Conservation (phyloP, 2,888 invertebrate species). For the Himalopsyche tibetana region DNA sequence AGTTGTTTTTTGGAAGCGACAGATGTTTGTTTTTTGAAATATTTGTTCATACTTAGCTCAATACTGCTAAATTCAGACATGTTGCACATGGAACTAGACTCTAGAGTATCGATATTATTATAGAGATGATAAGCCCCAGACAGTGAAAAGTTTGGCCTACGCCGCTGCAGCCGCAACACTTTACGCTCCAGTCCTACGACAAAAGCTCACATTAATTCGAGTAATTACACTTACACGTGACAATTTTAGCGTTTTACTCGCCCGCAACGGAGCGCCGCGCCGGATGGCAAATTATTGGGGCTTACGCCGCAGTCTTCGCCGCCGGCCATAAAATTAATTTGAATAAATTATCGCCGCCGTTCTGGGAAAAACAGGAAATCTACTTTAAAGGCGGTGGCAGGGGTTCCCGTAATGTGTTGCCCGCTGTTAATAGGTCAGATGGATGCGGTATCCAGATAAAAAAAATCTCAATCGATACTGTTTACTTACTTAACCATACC, state of each 20-base stretch:
- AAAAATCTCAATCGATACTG: neutral
- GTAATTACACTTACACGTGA: constrained; percentile 61
- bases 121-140: neutral
- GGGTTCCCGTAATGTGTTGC: constrained; percentile 15
- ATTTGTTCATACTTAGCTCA: no score
- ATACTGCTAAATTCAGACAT: no score
- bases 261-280: constrained; percentile 34
- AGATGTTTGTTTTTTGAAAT: no score
- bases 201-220: constrained; percentile 55
- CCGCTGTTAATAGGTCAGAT: neutral
- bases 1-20: no score
- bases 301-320: constrained; percentile 50
- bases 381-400: constrained; percentile 17
- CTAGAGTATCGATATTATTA: no score
- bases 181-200: constrained; percentile 18
- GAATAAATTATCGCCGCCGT: constrained; percentile 62
- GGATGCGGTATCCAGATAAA: neutral
- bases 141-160: neutral
- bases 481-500: no score
- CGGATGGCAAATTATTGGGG: constrained; percentile 54
- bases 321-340: constrained; percentile 63
- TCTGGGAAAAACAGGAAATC: constrained; percentile 6
- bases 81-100: no score
- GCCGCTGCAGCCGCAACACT: neutral
- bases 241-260: constrained; percentile 55